These are phyloP conservation scores for Acanthosoma haemorrhoidale DNA, from an alignment of 2,888 invertebrate genomes.

Conservation along the genomic window DNA sequence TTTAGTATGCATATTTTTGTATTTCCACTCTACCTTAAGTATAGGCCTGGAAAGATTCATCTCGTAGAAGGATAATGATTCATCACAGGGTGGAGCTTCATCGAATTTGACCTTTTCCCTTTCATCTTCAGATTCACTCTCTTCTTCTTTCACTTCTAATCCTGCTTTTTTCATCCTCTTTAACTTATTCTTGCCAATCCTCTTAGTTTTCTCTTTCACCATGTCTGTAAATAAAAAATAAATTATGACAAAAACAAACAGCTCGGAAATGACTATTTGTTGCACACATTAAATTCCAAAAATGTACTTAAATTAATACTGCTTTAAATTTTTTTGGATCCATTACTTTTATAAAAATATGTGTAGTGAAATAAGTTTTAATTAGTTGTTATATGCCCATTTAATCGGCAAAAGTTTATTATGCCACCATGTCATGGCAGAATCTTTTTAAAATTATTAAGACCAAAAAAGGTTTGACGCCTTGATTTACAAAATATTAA, in stretches of 20 bases:
- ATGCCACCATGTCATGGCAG: too few relatives aligned
- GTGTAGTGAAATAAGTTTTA: too few relatives aligned
- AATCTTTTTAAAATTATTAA: too few relatives aligned
- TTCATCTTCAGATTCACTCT: constrained; percentile 39
- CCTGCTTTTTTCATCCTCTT: constrained; percentile 48
- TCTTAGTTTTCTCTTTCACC: constrained; percentile 61
- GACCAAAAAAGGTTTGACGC: too few relatives aligned
- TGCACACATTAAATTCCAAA: constrained; percentile 41
- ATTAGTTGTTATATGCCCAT: too few relatives aligned
- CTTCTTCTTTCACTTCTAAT: constrained; percentile 38
- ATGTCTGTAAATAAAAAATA: constrained; percentile 5
- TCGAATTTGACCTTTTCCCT: constrained; percentile 51
- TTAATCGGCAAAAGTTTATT: too few relatives aligned
- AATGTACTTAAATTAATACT: too few relatives aligned
- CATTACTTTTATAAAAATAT: too few relatives aligned
- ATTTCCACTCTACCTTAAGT: too few relatives aligned
- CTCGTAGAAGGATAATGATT: constrained; percentile 73
- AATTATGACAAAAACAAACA: background rate
- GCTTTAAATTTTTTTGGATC: too few relatives aligned
- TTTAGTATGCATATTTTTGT: too few relatives aligned
- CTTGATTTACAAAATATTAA: too few relatives aligned
- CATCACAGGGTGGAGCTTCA: constrained; percentile 58
- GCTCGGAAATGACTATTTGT: background rate
- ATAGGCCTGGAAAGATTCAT: constrained; percentile 95
- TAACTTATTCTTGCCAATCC: constrained; percentile 53